A percentile compares a stretch with the other conserved stretches of the same genome.
Conservation (phyloP, 2,113 vertebrate genomes). For the Calonectris borealis region DNA sequence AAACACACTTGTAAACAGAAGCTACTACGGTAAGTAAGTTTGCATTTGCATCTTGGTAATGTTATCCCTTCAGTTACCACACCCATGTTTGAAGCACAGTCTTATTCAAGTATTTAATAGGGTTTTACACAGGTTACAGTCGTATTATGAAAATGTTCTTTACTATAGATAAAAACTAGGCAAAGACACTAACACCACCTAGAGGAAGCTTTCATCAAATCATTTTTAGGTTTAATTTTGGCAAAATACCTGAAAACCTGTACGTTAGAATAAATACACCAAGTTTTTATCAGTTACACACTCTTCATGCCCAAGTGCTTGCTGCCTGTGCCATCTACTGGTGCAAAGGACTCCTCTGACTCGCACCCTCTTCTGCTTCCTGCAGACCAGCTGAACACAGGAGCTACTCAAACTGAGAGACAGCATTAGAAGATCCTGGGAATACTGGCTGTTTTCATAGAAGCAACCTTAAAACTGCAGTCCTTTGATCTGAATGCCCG, state of each 20-base stretch:
- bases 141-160: not conserved
- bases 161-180: not conserved
- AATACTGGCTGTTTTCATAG: accelerated
- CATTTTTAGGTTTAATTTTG: not conserved
- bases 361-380: not conserved
- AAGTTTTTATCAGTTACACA: not conserved
- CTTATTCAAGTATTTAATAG: not conserved
- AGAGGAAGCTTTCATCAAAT: not conserved
- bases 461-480: not conserved
- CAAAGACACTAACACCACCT: not conserved
- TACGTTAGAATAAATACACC: accelerated
- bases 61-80: not conserved
- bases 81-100: accelerated
- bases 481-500: not conserved
- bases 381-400: not conserved
- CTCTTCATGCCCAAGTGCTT: not conserved
- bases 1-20: not conserved
- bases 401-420: not conserved
- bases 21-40: not conserved
- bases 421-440: not conserved
- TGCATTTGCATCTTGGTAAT: not conserved
- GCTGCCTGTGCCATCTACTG: constrained; percentile 40
- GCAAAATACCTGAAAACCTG: too few relatives aligned
- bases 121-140: not conserved
- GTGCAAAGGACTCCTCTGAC: not conserved